Base-by-base conservation (phyloP, 1,140 invertebrate species). In the Nymphalis io region DNA sequence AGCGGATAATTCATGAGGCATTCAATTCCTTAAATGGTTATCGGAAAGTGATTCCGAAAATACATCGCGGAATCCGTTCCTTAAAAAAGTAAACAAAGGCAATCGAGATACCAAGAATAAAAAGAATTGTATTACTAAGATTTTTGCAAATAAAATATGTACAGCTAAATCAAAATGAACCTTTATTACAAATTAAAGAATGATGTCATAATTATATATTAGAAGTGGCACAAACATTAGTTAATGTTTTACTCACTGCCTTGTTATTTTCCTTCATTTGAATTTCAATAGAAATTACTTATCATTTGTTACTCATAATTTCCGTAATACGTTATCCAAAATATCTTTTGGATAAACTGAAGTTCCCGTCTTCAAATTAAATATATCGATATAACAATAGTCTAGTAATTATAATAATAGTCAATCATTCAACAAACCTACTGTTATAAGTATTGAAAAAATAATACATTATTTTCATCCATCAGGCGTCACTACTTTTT, bases 1-100 rank as follows among this genome's bases (percentile, higher is more conserved):
- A 48, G 58, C 70, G 80, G 76, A 88, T 90, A 90, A 90, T 88
- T 87, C 88, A 90, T 90, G 84, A 87, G 81, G 68, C 80, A 88
- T 90, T 90, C 79, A 81, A 78, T 82, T 76, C 88, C 85, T 62
- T 78, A 87, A 82, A 88, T 78, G 85, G 85, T 42, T 60, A 61
- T 69, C 81, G 76, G 85, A 84, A 85, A 87, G 85, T 87, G 85
- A 89, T 87, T 80, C 81, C 81, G 78, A 85, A 86, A 85, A 83
- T 80, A 81, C 78, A 59, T 70, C 51, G 60, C 58, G 23, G 15
- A 62, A 61, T 70, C 62, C 57, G 58, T 33, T 13, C 16, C 13
- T 58, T 38, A 64, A 69, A 44, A 51, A 64, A 61, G 5, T 57
- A 59, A 48, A 70, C 53, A 63, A 63, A 69, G n/a, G 10, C 46